These are phyloP conservation scores for Cotesia congregata DNA, from an alignment of 2,888 invertebrate genomes.

Conservation along the genomic window DNA sequence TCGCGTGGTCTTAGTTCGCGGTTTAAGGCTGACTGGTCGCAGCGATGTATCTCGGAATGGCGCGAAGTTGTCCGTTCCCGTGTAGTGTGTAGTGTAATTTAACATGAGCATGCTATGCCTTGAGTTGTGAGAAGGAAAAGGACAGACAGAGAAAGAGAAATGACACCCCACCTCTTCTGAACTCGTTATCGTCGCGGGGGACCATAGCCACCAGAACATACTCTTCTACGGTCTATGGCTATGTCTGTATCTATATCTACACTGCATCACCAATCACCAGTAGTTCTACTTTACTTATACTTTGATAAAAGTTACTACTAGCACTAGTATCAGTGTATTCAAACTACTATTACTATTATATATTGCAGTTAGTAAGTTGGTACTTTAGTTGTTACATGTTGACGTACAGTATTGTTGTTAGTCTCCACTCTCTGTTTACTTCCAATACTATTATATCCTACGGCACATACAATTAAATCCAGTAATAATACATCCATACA, in stretches of 20 bases:
- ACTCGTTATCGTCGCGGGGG: conserved; percentile 26
- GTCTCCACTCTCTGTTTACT: background rate
- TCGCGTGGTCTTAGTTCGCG: conserved; percentile 54
- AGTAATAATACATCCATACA: background rate
- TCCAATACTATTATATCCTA: background rate
- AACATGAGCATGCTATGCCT: background rate
- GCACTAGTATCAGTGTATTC: no score
- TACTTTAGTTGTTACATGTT: background rate
- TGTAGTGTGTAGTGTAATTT: conserved; percentile 18
- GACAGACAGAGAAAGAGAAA: conserved; percentile 19
- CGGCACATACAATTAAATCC: no score
- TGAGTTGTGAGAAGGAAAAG: background rate
- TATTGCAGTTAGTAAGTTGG: background rate
- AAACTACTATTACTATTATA: background rate
- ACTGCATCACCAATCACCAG: background rate
- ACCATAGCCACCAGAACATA: conserved; percentile 2
- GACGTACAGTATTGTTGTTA: no score
- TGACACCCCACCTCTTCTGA: conserved; percentile 29
- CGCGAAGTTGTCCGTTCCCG: conserved; percentile 52
- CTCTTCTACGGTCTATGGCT: conserved; percentile 3
- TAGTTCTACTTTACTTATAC: background rate
- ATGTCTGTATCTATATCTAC: background rate
- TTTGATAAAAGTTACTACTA: no score
- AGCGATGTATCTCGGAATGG: conserved; percentile 56
- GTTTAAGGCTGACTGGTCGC: conserved; percentile 66